Conservation (phyloP, 1,140 invertebrate genomes). For the Drosophila chauvacae region DNA sequence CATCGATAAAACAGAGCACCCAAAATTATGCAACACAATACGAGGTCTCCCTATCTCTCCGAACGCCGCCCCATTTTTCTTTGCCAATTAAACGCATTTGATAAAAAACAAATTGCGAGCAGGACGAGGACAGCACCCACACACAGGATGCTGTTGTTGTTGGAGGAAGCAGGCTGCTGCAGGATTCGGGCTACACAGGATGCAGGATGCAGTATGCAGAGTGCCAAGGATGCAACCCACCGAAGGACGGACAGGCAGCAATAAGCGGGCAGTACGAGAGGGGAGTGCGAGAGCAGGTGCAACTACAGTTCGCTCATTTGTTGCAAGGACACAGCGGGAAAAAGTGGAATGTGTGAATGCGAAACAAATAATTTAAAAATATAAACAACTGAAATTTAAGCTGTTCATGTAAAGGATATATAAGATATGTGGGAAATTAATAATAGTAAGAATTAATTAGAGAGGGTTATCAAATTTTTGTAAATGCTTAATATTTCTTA, state of each 20-base stretch:
- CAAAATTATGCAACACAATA: conserved; percentile 60
- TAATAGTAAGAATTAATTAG: no score
- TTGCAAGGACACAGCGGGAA: conserved; percentile 22
- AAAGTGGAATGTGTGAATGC: background rate
- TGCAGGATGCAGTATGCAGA: conserved; percentile 32
- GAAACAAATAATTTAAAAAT: background rate
- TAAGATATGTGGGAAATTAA: no score
- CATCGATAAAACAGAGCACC: conserved; percentile 14
- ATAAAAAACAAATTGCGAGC: conserved; percentile 61
- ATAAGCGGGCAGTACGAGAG: conserved; percentile 17
- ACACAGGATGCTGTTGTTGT: conserved; percentile 15
- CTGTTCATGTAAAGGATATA: no score
- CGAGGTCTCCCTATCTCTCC: conserved; percentile 15
- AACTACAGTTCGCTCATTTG: conserved; percentile 33
- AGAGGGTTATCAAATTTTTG: no score
- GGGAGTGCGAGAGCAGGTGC: conserved; percentile 33
- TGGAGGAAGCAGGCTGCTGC: conserved; percentile 24
- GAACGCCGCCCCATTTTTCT: conserved; percentile 36
- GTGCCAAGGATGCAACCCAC: conserved; percentile 43
- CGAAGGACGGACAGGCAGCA: conserved; percentile 22
- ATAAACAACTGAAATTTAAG: no score
- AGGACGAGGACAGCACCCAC: conserved; percentile 8
- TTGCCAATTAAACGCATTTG: conserved; percentile 81
- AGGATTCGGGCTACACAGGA: conserved; percentile 7
- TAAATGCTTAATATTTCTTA: no score